Base-by-base conservation (phyloP, 1,140 invertebrate genomes). In the Rhyzopertha dominica region DNA sequence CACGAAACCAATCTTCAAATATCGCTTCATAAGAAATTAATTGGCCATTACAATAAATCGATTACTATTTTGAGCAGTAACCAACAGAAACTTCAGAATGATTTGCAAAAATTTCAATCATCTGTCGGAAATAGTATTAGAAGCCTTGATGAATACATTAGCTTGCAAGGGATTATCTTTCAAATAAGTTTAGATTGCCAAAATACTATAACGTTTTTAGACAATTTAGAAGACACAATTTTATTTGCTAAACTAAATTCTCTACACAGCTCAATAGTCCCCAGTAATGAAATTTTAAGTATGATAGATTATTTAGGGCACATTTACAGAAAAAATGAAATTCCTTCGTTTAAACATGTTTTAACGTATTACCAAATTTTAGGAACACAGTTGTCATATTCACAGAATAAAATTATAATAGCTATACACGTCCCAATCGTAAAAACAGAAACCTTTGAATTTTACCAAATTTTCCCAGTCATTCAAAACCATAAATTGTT, bases 1-100 rank as follows among this genome's bases (percentile, higher is more conserved):
- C 22, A 39, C 19, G 36, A 25, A 24, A 25, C 3, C 19, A 39
- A 39, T 24, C 22, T 39, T 10, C 36, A 39, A 39, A 39, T 39
- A 16, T 39, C 20, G 13, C 18, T 24, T 13, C 19, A n/a, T 9
- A 25, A 39, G 18, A 39, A 23, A 24, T 8, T 39, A 5, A 14
- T 36, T 7, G 14, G 23, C 3, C 34, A 10, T 7, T 36, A 36
- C 12, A 36, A 36, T 12, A 16, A 12, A 36, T 19, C 34, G 5
- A 36, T 36, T 36, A 2, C n/a, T 7, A 20, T 20, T 9, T 12
- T 36, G 10, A 1, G 34, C 12, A n/a, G 5, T 1, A 36, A 36
- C 12, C 34, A 36, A 36, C 17, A 20, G 12, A 36, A 36, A 17
- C 10, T 36, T 36, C 17, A 22, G 12, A 17, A 12, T 5, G 34